phyloP scores from a whole-genome alignment of 2,797 vertebrate genomes.

The Melanotaenia pygmaea region DNA sequence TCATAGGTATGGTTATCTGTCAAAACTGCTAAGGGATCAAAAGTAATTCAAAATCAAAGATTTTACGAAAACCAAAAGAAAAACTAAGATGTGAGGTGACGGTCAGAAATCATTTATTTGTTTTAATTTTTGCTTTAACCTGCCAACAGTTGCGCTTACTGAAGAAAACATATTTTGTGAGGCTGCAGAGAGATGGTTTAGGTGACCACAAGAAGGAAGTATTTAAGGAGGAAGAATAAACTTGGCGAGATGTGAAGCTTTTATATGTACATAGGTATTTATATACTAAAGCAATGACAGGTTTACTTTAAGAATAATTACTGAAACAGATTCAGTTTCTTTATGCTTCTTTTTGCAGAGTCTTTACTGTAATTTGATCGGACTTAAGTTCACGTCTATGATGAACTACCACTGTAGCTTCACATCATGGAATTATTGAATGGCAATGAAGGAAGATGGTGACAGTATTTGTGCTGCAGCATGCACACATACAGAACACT shows the following conservation, averaged over 20 bases:
- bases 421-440: conserved; percentile 17
- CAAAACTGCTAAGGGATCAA: conserved; percentile 4
- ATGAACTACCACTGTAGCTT: conserved; percentile 26
- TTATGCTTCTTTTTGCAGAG: conserved; percentile 19
- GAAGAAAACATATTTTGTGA: background rate
- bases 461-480: conserved; percentile 6
- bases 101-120: conserved; percentile 10
- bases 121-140: conserved; percentile 39
- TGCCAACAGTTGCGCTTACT: conserved; percentile 16
- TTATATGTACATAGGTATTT: conserved; percentile 37
- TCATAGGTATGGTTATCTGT: background rate
- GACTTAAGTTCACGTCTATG: conserved; percentile 10
- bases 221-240: background rate
- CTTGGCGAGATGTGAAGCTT: conserved; percentile 22
- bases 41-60: conserved; percentile 13
- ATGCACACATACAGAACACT: conserved; percentile 8
- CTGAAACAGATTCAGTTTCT: conserved; percentile 37
- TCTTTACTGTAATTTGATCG: conserved; percentile 38
- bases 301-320: conserved; percentile 42
- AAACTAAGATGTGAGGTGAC: background rate
- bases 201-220: conserved; percentile 2
- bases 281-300: conserved; percentile 15
- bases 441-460: conserved; percentile 15
- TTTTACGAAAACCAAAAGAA: background rate
- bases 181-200: conserved; percentile 1